Conservation (phyloP, 1,140 invertebrate species). For the Drosophila grimshawi region DNA sequence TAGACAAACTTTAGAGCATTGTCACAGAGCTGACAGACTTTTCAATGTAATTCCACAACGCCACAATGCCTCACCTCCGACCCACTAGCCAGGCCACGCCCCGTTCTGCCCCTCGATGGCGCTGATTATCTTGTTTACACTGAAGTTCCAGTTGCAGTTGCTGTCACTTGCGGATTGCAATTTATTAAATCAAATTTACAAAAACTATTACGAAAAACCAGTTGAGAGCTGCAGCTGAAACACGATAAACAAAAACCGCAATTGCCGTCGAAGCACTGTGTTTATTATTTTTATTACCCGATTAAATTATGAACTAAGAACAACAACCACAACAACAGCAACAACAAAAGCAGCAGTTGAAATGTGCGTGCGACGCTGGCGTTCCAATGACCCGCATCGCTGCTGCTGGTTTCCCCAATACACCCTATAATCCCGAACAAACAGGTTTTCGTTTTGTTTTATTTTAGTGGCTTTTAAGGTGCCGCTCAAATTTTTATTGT, state of each 20-base stretch:
- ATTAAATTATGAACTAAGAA: conserved; percentile 66
- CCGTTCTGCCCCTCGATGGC: conserved; percentile 29
- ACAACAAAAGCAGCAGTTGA: conserved; percentile 23
- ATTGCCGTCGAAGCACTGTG: conserved; percentile 46
- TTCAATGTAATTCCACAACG: neutral
- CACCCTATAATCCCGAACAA: conserved; percentile 10
- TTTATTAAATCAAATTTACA: conserved; percentile 77
- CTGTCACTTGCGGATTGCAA: conserved; percentile 38
- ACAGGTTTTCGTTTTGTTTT: conserved; percentile 40
- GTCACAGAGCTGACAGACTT: conserved; percentile 44
- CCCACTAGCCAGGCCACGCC: conserved; percentile 16
- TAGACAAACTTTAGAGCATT: conserved; percentile 73
- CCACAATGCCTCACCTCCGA: neutral
- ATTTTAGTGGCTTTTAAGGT: conserved; percentile 49
- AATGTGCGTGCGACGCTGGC: conserved; percentile 77
- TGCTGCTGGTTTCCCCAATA: conserved; percentile 2
- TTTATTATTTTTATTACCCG: conserved; percentile 72
- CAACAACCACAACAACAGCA: conserved; percentile 34
- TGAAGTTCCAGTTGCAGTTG: conserved; percentile 56
- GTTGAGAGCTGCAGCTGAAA: conserved; percentile 48
- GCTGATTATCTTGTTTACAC: conserved; percentile 81
- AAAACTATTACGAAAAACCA: conserved; percentile 52
- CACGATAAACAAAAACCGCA: conserved; percentile 45
- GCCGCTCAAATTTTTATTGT: conserved; percentile 51
- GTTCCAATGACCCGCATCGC: conserved; percentile 79